These are phyloP conservation scores for Oxytorus armatus DNA, from an alignment of 2,888 invertebrate genomes.

Conservation along the genomic window DNA sequence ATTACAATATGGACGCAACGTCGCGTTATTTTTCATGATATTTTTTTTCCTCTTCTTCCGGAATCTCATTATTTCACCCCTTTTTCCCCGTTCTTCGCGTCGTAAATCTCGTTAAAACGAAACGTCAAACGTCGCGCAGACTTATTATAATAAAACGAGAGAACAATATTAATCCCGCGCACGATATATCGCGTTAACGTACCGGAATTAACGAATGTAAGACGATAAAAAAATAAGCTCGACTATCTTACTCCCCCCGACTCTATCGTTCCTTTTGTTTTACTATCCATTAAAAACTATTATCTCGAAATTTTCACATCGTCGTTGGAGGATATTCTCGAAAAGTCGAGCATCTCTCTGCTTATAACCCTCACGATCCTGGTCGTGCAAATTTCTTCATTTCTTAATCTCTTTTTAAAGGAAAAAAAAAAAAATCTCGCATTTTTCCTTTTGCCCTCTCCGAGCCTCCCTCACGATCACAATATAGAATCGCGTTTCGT, in stretches of 20 bases:
- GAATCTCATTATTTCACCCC: neutral
- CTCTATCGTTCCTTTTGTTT: neutral
- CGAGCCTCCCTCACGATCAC: neutral
- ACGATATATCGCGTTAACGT: conserved; percentile 1
- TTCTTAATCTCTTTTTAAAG: neutral
- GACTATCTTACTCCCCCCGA: conserved; percentile 46
- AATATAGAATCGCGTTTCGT: neutral
- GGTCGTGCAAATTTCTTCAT: neutral
- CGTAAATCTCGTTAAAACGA: conserved; percentile 7
- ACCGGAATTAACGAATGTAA: conserved; percentile 59
- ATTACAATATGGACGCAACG: conserved; percentile 48
- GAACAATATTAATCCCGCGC: conserved; percentile 34
- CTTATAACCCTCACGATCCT: neutral
- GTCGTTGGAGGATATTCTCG: neutral
- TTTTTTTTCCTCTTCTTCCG: neutral
- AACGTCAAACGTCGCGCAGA: conserved; percentile 35
- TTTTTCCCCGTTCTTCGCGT: too few relatives aligned
- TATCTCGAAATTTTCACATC: conserved; percentile 9
- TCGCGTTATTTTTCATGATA: conserved; percentile 39
- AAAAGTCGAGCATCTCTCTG: neutral
- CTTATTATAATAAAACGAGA: conserved; percentile 39
- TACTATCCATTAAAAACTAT: conserved; percentile 2
- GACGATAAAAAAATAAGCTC: conserved; percentile 70
- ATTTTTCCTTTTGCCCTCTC: neutral
- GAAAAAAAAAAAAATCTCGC: neutral